phyloP scores from a whole-genome alignment of 2,888 invertebrate species.

The Hanleya hanleyi region DNA sequence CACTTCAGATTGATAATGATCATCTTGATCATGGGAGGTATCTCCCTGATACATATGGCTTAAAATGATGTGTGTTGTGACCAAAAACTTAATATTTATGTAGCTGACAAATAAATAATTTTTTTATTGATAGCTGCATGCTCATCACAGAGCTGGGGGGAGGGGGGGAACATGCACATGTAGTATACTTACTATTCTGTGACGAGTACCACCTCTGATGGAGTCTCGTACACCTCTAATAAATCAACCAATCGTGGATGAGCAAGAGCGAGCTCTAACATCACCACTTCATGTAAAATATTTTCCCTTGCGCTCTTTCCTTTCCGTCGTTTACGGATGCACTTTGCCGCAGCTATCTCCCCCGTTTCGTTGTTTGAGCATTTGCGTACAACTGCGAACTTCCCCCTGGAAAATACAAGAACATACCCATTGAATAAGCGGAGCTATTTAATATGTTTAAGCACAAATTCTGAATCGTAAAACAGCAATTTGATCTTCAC shows the following conservation, averaged over 20 bases:
- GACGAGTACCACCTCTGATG: constrained; percentile 84
- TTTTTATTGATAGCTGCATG: neutral
- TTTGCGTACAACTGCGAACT: constrained; percentile 95
- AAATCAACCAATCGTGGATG: constrained; percentile 88
- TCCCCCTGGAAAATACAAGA: constrained; percentile 92
- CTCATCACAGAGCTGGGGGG: too few species aligned
- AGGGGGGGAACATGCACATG: too few species aligned
- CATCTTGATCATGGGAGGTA: too few species aligned
- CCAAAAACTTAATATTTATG: too few species aligned
- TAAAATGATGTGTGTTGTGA: too few species aligned
- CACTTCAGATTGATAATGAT: too few species aligned
- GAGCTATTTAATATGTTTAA: too few species aligned
- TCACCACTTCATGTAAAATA: constrained; percentile 94
- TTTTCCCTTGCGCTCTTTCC: constrained; percentile 86
- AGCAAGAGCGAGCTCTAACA: constrained; percentile 88
- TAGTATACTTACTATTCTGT: constrained; percentile 86
- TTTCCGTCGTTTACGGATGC: constrained; percentile 86
- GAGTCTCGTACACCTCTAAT: constrained; percentile 88
- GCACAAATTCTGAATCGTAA: too few species aligned
- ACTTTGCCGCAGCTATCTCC: constrained; percentile 96
- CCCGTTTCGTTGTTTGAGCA: constrained; percentile 90
- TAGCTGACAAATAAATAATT: neutral
- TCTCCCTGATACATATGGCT: too few species aligned
- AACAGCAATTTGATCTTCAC: too few species aligned
- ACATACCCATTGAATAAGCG: too few species aligned